Conservation (phyloP, 2,888 invertebrate species). For the Sialis lutaria region DNA sequence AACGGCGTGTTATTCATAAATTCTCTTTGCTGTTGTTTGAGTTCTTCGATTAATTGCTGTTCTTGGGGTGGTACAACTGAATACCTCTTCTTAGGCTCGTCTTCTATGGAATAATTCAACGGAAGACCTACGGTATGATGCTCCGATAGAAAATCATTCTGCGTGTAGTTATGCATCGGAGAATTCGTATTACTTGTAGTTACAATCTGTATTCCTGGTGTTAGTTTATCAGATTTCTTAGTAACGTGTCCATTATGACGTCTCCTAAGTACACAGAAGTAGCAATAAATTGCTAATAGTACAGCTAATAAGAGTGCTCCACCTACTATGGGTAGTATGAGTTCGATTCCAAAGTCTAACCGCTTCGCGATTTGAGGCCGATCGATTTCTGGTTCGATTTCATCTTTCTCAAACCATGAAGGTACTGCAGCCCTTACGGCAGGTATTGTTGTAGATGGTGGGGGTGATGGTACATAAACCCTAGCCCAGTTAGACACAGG, state of each 20-base stretch:
- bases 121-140: constrained; percentile 28
- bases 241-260: constrained; percentile 16
- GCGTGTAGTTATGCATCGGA: constrained; percentile 15
- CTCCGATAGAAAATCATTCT: constrained; percentile 21
- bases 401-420: constrained; percentile 22
- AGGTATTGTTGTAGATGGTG: constrained; percentile 29
- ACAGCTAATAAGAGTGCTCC: constrained; percentile 27
- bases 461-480: constrained; percentile 30
- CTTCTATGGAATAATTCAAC: constrained; percentile 25
- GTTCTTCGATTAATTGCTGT: constrained; percentile 26
- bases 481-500: constrained; percentile 35
- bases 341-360: constrained; percentile 25
- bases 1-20: constrained; percentile 15
- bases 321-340: constrained; percentile 29
- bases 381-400: constrained; percentile 17
- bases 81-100: constrained; percentile 28
- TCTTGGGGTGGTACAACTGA: constrained; percentile 29
- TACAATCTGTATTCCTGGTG: constrained; percentile 26
- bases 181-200: constrained; percentile 21
- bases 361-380: constrained; percentile 24
- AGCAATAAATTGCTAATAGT: constrained; percentile 27
- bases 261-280: constrained; percentile 29
- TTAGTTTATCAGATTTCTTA: constrained; percentile 21
- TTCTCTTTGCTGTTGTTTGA: constrained; percentile 24
- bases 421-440: constrained; percentile 21